A percentile compares a stretch with the other conserved stretches of the same genome.
Conservation (phyloP, 1,140 invertebrate genomes). For the Heterodera schachtii region DNA sequence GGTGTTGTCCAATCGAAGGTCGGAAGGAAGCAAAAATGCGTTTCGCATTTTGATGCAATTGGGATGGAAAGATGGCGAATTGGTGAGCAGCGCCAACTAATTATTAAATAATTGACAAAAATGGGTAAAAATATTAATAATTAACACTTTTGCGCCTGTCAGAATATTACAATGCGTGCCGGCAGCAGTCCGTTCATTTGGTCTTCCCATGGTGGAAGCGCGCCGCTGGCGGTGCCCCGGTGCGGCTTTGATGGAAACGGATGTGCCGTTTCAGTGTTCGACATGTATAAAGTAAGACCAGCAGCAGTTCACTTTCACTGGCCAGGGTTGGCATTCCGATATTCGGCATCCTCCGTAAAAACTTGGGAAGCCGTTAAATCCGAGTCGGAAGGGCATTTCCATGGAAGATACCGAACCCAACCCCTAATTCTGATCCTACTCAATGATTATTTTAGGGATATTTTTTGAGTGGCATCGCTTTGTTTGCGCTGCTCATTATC, state of each 20-base stretch:
- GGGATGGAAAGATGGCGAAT: neutral
- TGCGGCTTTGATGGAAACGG: conserved; percentile 53
- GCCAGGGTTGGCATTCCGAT: too few relatives aligned
- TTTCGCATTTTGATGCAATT: conserved; percentile 8
- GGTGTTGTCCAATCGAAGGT: neutral
- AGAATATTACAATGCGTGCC: neutral
- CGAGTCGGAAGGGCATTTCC: too few relatives aligned
- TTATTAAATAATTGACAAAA: neutral
- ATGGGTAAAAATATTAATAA: neutral
- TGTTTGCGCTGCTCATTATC: conserved; percentile 33
- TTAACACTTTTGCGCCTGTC: neutral
- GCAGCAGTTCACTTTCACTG: too few relatives aligned
- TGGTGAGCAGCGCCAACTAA: neutral
- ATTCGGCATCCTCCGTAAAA: too few relatives aligned
- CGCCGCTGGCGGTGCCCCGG: conserved; percentile 27
- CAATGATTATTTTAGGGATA: neutral
- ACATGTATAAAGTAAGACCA: conserved; percentile 33
- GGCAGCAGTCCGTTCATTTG: conserved; percentile 25
- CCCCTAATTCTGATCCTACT: too few relatives aligned
- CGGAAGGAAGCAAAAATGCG: neutral
- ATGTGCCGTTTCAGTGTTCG: conserved; percentile 36
- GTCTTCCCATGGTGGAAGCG: conserved; percentile 37
- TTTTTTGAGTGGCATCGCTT: conserved; percentile 37
- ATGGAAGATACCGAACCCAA: too few relatives aligned
- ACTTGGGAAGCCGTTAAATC: too few relatives aligned